Conservation (phyloP, 2,797 vertebrate genomes). For the Heliangelus exortis region DNA sequence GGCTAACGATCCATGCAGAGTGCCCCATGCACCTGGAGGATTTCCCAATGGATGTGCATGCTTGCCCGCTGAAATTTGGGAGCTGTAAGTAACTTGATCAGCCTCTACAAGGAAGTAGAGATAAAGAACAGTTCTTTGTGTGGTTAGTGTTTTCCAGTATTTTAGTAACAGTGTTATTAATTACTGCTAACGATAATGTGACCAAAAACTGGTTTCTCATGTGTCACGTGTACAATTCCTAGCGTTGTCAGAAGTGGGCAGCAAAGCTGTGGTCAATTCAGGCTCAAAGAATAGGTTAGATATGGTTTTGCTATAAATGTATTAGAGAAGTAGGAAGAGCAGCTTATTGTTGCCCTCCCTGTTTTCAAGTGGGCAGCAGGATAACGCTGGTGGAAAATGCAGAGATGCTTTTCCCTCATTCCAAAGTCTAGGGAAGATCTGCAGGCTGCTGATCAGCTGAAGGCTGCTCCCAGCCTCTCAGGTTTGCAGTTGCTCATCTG, state of each 20-base stretch:
- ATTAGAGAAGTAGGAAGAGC: not conserved
- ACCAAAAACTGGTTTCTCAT: not conserved
- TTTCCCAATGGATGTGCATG: conserved; percentile 98
- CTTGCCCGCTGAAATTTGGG: conserved; percentile 96
- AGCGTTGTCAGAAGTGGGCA: not conserved
- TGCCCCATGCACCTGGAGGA: conserved; percentile 99
- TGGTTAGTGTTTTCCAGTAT: not conserved
- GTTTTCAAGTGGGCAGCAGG: not conserved
- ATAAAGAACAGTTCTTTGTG: not conserved
- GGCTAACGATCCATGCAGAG: conserved; percentile 96
- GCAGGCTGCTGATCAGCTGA: not conserved
- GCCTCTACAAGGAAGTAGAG: not conserved
- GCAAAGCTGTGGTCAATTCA: rapidly evolving
- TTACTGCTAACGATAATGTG: not conserved
- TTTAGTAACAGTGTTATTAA: not conserved
- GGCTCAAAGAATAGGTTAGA: not conserved
- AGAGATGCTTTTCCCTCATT: not conserved
- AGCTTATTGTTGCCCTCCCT: not conserved
- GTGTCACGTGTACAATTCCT: not conserved
- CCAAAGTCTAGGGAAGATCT: not conserved
- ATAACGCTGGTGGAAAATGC: not conserved
- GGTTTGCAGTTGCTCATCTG: not conserved
- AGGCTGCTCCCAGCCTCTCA: not conserved
- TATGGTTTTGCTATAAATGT: not conserved
- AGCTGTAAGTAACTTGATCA: conserved; percentile 88